Percentiles rank a stretch among this genome's conserved stretches.
Evolutionary conservation across 2,888 invertebrate species (phyloP).

Genomic region (Ceratothoa steindachneri): DNA sequence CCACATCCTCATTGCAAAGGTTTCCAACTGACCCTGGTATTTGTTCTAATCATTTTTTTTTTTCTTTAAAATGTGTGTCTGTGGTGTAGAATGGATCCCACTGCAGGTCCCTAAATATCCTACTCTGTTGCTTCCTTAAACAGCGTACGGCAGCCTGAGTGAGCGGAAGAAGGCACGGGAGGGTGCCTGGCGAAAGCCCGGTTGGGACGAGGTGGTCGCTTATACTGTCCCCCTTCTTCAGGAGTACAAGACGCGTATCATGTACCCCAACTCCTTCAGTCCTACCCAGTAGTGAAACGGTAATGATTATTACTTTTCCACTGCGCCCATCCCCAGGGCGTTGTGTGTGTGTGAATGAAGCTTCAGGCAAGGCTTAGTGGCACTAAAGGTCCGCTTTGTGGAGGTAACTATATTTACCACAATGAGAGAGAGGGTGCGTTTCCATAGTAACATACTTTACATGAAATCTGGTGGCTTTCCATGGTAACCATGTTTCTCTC

Average conservation of each 20-base stretch:
- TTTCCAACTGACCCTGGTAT: neutral
- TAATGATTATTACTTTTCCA: no score
- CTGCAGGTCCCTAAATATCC: neutral
- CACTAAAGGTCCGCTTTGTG: no score
- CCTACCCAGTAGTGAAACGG: conserved; percentile 71
- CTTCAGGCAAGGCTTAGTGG: no score
- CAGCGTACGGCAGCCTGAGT: conserved; percentile 89
- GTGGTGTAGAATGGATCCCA: neutral
- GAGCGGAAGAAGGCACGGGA: conserved; percentile 91
- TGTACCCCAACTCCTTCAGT: conserved; percentile 90
- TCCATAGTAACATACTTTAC: no score
- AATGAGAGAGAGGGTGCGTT: no score
- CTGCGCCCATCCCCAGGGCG: no score
- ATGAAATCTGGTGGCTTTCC: no score
- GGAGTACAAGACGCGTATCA: conserved; percentile 93
- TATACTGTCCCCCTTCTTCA: conserved; percentile 96
- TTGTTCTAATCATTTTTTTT: neutral
- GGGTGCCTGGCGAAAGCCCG: conserved; percentile 94
- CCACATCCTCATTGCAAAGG: no score
- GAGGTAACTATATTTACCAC: no score
- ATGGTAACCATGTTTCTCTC: no score
- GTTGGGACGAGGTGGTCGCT: conserved; percentile 99
- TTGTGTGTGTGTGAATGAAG: no score
- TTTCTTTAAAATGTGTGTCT: neutral
- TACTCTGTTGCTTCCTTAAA: conserved; percentile 47